A percentile compares a stretch with the other conserved stretches of the same genome.
phyloP scores from a whole-genome alignment of 1,140 invertebrate species.

The Nasonia longicornis region DNA sequence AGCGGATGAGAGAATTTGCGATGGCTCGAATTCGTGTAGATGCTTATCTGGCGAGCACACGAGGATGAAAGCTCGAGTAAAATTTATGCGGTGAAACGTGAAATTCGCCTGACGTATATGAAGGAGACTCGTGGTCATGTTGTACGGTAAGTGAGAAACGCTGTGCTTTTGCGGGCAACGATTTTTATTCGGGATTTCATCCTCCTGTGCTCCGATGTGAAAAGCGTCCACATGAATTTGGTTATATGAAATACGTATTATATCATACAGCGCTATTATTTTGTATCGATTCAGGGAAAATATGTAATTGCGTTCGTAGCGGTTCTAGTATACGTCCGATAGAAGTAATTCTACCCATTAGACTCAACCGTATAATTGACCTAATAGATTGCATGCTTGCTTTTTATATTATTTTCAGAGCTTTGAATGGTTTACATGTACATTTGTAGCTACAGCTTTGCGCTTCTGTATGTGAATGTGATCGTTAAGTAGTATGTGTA shows the following conservation, averaged over 20 bases:
- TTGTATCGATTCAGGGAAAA: background rate
- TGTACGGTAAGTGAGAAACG: background rate
- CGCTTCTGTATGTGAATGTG: conserved; percentile 9
- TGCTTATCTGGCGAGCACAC: background rate
- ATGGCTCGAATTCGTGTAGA: background rate
- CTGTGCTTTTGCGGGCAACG: too few relatives aligned
- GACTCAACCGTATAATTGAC: background rate
- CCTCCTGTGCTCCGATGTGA: background rate
- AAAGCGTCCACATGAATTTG: background rate
- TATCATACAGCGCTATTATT: background rate
- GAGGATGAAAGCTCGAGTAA: background rate
- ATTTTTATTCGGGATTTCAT: background rate
- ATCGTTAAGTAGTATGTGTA: background rate
- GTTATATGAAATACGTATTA: too few relatives aligned
- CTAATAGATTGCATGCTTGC: conserved; percentile 38
- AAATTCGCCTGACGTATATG: background rate
- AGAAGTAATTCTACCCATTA: background rate
- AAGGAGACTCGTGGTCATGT: background rate
- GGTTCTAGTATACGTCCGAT: background rate
- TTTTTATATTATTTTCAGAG: conserved; percentile 40
- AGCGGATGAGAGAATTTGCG: too few relatives aligned
- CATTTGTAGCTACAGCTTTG: background rate
- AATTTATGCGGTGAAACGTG: background rate
- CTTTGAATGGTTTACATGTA: conserved; percentile 16
- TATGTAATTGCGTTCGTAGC: background rate